Evolutionary conservation across 2,888 invertebrate species (phyloP), one percentile per base, ranked within the genome.

Genomic region (Campoletis raptor): DNA sequence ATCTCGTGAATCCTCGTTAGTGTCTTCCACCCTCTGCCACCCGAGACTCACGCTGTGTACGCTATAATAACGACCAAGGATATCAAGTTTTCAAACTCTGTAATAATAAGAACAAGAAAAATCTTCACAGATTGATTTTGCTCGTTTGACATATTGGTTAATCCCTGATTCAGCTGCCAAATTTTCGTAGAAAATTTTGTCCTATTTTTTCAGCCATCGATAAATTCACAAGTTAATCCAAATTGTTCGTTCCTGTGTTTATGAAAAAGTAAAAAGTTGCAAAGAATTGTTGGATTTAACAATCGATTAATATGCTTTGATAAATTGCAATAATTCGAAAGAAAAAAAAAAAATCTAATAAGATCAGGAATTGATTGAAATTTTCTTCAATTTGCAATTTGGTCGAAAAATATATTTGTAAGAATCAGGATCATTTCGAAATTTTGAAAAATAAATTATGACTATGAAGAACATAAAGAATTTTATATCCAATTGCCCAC

Each of bases 11-110:
- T 83, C 21, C 66, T 42, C 66, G 40, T 67, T 42, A 54, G 54
- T 24, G n/a, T 40, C 40, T 45, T n/a, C 66, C 40, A 67, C 66
- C 66, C 66, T 67, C 10, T n/a, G 66, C 57, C 24, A 24, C 40
- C 21, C 15, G 54, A 7, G 54, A 12, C 9, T 54, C 73, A 6
- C 7, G 10, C 54, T 73, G 54, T 73, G 66, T 37, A 67, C 66
- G 36, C 21, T 73, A 57, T 74, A 48, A 83, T 74, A 67, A 67
- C 45, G 45, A 67, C 69, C 69, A 79, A 83, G 57, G 74, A 79
- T 83, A 83, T 83, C 79, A 36, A 42, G 74, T 83, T 83, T 79
- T 74, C 79, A 79, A 79, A 74, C 73, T 24, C 45, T n/a, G 73
- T 15, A 64, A 45, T 61, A 76, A 61, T 21, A 61, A 67, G 66